Evolutionary conservation across 2,797 vertebrate genomes (phyloP).

Genomic region (Pangasius sanitwongsei): DNA sequence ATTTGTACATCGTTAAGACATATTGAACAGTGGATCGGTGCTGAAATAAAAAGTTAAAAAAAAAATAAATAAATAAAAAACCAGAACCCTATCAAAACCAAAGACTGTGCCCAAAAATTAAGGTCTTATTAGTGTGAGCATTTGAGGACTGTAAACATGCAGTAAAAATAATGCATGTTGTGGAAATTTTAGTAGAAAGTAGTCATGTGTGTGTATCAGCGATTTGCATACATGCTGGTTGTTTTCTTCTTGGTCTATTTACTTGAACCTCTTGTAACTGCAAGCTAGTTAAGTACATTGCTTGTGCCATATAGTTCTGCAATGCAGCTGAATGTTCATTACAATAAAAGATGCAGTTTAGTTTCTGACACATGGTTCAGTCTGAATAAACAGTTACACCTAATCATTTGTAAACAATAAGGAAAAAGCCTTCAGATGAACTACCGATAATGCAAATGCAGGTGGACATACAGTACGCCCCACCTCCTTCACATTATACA

Average conservation of each 20-base stretch:
- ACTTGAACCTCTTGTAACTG: background rate
- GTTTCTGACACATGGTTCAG: background rate
- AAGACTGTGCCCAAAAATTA: too few relatives aligned
- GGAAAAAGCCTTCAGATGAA: background rate
- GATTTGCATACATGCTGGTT: constrained; percentile 2
- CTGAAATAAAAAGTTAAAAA: background rate
- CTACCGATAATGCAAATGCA: background rate
- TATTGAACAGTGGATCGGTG: background rate
- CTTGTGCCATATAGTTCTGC: background rate
- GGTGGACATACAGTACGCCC: too few relatives aligned
- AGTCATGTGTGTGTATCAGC: background rate
- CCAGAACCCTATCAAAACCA: background rate
- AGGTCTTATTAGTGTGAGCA: background rate
- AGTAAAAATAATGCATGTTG: background rate
- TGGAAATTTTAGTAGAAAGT: background rate
- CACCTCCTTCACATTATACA: background rate
- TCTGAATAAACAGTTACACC: background rate
- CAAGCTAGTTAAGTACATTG: background rate
- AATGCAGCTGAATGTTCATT: background rate
- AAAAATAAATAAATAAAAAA: too few relatives aligned
- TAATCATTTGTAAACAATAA: background rate
- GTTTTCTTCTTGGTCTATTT: background rate
- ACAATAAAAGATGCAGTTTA: background rate
- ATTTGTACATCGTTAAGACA: background rate
- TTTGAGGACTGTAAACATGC: background rate